A percentile compares a stretch with the other conserved stretches of the same genome.
Evolutionary conservation across 2,888 invertebrate genomes (phyloP).

Genomic region (Molorchus minor): DNA sequence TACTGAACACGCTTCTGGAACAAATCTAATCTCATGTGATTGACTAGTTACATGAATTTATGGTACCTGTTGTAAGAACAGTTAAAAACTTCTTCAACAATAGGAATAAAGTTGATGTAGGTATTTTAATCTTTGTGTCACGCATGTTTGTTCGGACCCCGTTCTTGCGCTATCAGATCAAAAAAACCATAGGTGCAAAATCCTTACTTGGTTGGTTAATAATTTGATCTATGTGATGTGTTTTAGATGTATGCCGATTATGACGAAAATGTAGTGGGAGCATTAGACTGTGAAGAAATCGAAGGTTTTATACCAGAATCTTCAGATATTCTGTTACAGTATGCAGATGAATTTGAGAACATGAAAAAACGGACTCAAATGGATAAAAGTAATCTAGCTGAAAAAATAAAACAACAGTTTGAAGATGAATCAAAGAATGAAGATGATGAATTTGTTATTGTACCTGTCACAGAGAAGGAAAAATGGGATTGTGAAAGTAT

Average conservation of each 20-base stretch:
- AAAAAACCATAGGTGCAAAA: no score
- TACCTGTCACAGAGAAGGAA: slow-evolving; percentile 71
- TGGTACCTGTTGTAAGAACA: no score
- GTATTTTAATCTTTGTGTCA: no score
- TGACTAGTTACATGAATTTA: no score
- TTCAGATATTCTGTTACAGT: slow-evolving; percentile 75
- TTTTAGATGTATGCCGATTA: slow-evolving; percentile 80
- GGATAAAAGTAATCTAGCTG: slow-evolving; percentile 62
- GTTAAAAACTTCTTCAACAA: no score
- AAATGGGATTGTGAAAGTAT: slow-evolving; percentile 94
- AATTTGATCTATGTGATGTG: slow-evolving; percentile 15
- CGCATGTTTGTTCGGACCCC: no score
- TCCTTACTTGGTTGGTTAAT: neutral
- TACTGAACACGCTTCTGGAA: no score
- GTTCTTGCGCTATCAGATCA: no score
- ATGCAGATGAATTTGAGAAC: slow-evolving; percentile 79
- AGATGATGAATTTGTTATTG: slow-evolving; percentile 68
- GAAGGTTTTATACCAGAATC: slow-evolving; percentile 78
- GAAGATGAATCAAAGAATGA: slow-evolving; percentile 56
- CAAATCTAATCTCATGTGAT: no score
- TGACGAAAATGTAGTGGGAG: slow-evolving; percentile 88
- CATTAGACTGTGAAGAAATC: slow-evolving; percentile 90
- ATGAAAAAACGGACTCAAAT: slow-evolving; percentile 66
- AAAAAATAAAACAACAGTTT: slow-evolving; percentile 50
- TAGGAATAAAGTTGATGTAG: no score